Evolutionary conservation across 2,888 invertebrate genomes (phyloP), one percentile per base, ranked within the genome.

Genomic region (Orchestes rusci): DNA sequence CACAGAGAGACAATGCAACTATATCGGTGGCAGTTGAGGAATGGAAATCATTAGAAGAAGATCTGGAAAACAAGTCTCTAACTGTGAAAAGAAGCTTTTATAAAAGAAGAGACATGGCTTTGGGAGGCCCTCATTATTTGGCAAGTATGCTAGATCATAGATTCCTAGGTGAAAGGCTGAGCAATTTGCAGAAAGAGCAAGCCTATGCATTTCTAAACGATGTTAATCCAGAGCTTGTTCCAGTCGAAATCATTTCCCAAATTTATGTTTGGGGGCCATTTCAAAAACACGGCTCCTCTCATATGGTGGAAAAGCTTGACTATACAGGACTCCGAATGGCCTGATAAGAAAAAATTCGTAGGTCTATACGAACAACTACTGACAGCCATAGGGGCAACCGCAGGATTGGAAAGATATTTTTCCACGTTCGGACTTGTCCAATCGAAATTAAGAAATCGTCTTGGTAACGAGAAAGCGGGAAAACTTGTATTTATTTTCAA

Each of bases 1-100:
- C 27, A 38, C 46, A 37, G 38, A 47, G 36, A 33, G 34, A 43
- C 35, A 27, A 28, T 18, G 31, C 41, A 19, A 42, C 32, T 15
- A 32, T 40, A 12, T 15, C 40, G 23, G 33, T 40, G 20, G 31
- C 32, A 7, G 27, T 40, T 2, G 40, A 32, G 10, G 23, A 7
- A 7, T 23, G 23, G 23, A 5, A 23, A 7, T 7, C 5, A 23
- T 23, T 23, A 23, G 23, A 23, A 23, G 10, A 7, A 5, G 23
- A 23, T 23, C 10, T 23, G 23, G 5, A 5, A 7, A 10, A 10
- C 5, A 5, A 23, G 23, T 10, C 23, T 7, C 23, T 23, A 5
- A 7, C 23, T 7, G 10, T 23, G 10, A 23, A 23, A 23, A 23
- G 10, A 23, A 23, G 10, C 5, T 7, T 23, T 10, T 23, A 7